These are phyloP conservation scores for Microcebus lehilahytsara DNA, from an alignment of 2,113 vertebrate genomes.

Conservation along the genomic window DNA sequence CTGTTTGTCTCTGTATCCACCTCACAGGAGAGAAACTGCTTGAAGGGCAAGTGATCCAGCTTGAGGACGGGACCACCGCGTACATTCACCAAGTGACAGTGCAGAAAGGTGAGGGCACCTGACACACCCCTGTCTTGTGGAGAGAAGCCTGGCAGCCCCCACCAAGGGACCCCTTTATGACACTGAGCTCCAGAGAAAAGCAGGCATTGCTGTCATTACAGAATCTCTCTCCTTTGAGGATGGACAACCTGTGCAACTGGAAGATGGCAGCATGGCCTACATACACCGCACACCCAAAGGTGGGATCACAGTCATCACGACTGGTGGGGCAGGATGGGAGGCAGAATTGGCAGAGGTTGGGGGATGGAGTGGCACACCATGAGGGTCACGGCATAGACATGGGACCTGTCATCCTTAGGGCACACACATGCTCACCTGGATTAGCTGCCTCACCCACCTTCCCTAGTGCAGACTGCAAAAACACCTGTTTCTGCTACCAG, in stretches of 20 bases:
- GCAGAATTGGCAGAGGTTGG: neutral
- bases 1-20: neutral
- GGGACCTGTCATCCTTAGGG: neutral
- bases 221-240: conserved; percentile 87
- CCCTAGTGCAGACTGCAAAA: neutral
- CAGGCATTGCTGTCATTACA: conserved; percentile 59
- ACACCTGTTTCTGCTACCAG: neutral
- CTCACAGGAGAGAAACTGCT: conserved; percentile 86
- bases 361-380: no score
- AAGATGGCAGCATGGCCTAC: conserved; percentile 87
- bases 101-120: conserved; percentile 85
- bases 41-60: conserved; percentile 87
- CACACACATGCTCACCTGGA: neutral
- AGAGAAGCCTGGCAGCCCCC: neutral
- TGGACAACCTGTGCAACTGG: conserved; percentile 87
- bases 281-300: conserved; percentile 87
- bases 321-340: neutral
- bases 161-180: fast-evolving
- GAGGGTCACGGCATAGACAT: neutral
- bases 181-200: neutral
- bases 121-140: neutral
- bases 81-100: conserved; percentile 88
- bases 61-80: conserved; percentile 88
- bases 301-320: conserved; percentile 8
- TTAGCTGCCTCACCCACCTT: neutral